Evolutionary conservation across 2,888 invertebrate species (phyloP).

Genomic region (Pecten maximus): DNA sequence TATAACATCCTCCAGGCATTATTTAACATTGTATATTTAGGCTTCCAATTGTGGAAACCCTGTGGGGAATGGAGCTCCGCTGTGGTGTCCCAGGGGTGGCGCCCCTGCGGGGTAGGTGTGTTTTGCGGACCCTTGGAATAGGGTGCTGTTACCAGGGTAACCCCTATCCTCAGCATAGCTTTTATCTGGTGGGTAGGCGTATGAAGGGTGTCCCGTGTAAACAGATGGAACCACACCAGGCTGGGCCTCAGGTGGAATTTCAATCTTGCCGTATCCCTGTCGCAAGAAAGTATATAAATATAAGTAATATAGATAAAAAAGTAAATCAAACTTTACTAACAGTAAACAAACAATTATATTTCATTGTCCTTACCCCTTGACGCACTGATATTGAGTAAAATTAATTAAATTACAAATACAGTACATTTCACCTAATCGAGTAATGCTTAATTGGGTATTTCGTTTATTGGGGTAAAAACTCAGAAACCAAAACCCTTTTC

Average conservation of each 20-base stretch:
- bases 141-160: slow-evolving; percentile 76
- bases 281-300: slow-evolving; percentile 36
- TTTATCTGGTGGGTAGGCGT: slow-evolving; percentile 79
- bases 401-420: too few species aligned
- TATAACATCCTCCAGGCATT: neutral
- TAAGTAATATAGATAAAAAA: neutral
- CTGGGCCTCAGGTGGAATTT: slow-evolving; percentile 76
- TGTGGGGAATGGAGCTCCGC: slow-evolving; percentile 78
- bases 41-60: slow-evolving; percentile 74
- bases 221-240: slow-evolving; percentile 78
- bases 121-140: slow-evolving; percentile 59
- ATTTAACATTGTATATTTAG: slow-evolving; percentile 3
- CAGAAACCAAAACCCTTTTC: too few species aligned
- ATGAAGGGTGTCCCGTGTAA: slow-evolving; percentile 81
- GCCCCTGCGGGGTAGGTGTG: slow-evolving; percentile 78
- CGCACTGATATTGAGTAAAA: too few species aligned
- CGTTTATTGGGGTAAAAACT: too few species aligned
- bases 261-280: slow-evolving; percentile 79
- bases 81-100: slow-evolving; percentile 77
- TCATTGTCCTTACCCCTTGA: too few species aligned
- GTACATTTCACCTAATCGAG: too few species aligned
- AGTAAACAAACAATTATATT: too few species aligned
- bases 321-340: too few species aligned
- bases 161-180: slow-evolving; percentile 76
- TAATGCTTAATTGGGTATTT: too few species aligned